phyloP scores from a whole-genome alignment of 2,888 invertebrate genomes.

The Dryocosmus kuriphilus region DNA sequence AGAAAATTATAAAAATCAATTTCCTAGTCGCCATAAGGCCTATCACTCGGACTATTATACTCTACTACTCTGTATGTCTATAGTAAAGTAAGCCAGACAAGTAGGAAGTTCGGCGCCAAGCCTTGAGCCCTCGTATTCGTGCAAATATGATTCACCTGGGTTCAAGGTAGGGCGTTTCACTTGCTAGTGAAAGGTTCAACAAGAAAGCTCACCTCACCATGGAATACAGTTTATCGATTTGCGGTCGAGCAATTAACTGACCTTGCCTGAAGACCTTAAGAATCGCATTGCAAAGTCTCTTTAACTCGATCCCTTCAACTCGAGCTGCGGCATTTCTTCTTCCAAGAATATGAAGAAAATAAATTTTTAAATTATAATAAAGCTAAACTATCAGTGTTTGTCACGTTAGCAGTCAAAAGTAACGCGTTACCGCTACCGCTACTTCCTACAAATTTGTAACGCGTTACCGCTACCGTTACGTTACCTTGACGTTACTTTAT shows the following conservation, averaged over 20 bases:
- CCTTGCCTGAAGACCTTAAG: slow-evolving; percentile 29
- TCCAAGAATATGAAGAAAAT: neutral
- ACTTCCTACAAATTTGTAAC: too few relatives aligned
- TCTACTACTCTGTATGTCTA: too few relatives aligned
- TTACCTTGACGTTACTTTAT: too few relatives aligned
- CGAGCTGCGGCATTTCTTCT: neutral
- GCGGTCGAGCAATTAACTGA: slow-evolving; percentile 31
- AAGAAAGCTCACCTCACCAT: slow-evolving; percentile 38
- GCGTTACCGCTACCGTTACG: too few relatives aligned
- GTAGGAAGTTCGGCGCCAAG: slow-evolving; percentile 36
- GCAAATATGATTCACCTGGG: slow-evolving; percentile 39
- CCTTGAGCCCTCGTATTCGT: slow-evolving; percentile 27
- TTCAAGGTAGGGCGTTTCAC: slow-evolving; percentile 40
- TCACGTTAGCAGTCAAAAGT: too few relatives aligned
- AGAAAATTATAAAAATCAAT: slow-evolving; percentile 14
- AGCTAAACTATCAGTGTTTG: too few relatives aligned
- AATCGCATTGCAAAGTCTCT: slow-evolving; percentile 21
- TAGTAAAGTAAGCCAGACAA: slow-evolving; percentile 10
- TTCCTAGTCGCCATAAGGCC: neutral
- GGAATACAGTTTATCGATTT: slow-evolving; percentile 37
- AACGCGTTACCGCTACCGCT: too few relatives aligned
- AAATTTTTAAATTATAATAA: neutral
- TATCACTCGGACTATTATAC: too few relatives aligned
- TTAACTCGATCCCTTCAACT: neutral
- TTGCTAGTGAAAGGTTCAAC: slow-evolving; percentile 31